Conservation (phyloP, 2,888 invertebrate genomes). For the Limnephilus rhombicus region DNA sequence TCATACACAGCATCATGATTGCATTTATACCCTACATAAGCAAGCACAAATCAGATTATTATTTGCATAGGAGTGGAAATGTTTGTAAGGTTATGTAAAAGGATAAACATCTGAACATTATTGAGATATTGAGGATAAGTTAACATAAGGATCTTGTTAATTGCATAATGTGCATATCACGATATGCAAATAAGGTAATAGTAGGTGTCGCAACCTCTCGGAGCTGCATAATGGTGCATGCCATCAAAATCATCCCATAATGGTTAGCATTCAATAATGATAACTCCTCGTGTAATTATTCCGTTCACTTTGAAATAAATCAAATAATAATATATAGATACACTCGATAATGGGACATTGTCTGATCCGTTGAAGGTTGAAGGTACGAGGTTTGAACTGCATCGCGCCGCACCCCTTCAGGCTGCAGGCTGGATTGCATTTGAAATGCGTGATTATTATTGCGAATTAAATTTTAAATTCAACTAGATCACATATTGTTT, state of each 20-base stretch:
- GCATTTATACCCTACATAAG: neutral
- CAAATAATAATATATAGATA: constrained; percentile 25
- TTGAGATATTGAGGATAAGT: neutral
- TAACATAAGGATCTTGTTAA: constrained; percentile 19
- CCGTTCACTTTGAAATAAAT: constrained; percentile 26
- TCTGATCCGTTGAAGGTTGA: constrained; percentile 20
- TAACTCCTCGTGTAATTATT: constrained; percentile 18
- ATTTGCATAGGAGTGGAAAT: neutral
- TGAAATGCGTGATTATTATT: neutral
- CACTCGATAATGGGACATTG: constrained; percentile 24
- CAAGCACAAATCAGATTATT: neutral
- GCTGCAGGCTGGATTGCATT: neutral
- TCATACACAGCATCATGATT: neutral
- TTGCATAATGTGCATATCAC: constrained; percentile 9
- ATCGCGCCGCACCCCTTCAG: neutral
- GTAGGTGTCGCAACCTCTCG: neutral
- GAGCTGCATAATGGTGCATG: neutral
- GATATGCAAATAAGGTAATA: neutral
- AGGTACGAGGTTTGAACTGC: neutral
- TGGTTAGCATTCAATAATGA: constrained; percentile 25
- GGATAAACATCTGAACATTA: neutral
- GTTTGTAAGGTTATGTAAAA: neutral
- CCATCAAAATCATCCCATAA: neutral
- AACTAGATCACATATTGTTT: constrained; percentile 3
- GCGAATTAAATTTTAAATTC: neutral